phyloP scores from a whole-genome alignment of 2,888 invertebrate species.

The Acleris sparsana region DNA sequence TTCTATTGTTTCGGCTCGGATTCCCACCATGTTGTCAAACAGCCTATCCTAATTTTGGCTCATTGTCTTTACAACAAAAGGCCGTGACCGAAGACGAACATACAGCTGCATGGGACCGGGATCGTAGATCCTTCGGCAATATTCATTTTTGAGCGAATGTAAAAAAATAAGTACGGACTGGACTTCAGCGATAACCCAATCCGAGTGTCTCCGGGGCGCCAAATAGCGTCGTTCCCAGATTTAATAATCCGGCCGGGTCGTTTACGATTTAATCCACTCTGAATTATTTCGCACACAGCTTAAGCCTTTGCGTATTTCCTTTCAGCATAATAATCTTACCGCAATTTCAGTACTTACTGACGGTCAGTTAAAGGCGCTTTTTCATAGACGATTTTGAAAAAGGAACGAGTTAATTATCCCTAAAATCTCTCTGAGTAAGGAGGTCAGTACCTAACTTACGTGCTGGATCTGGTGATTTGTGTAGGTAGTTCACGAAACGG shows the following conservation, averaged over 20 bases:
- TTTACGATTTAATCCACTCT: constrained; percentile 7
- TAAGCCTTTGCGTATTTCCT: not conserved
- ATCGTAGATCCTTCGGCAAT: too few species aligned
- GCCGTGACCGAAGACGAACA: not conserved
- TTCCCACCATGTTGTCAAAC: constrained; percentile 50
- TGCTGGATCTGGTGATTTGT: not conserved
- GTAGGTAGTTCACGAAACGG: not conserved
- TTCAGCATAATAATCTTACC: too few species aligned
- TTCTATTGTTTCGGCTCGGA: constrained; percentile 62
- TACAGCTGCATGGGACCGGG: too few species aligned
- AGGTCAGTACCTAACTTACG: not conserved
- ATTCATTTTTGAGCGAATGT: too few species aligned
- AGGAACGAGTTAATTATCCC: too few species aligned
- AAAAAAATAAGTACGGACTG: too few species aligned
- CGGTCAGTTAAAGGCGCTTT: too few species aligned
- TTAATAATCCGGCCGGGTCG: constrained; percentile 43
- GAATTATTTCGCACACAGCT: constrained; percentile 4
- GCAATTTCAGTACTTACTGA: not conserved
- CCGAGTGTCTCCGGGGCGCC: not conserved
- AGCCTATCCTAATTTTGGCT: constrained; percentile 68
- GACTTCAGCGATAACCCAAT: too few species aligned
- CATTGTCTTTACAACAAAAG: constrained; percentile 72
- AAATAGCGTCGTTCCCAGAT: constrained; percentile 21
- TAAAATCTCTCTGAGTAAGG: too few species aligned
- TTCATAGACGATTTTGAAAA: too few species aligned